Base-by-base conservation (phyloP, 2,113 vertebrate species). In the Corvus cornix region DNA sequence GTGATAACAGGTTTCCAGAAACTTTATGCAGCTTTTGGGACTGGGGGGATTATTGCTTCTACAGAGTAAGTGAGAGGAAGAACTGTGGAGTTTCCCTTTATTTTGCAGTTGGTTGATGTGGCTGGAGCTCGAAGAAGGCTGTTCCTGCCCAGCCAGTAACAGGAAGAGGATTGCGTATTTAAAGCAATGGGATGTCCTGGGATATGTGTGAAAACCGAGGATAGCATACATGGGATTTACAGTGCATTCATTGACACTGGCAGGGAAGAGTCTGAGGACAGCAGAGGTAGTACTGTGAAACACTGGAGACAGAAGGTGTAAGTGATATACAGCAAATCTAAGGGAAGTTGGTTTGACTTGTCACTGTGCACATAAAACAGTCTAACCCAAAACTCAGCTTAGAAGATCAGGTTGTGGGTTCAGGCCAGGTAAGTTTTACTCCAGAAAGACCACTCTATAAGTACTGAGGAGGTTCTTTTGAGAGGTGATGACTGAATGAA, bases 161-260 rank as follows among this genome's bases (percentile, higher is more conserved):
- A 53, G 28, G 62, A 20, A 11, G 4, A 17, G 35, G 15, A 11
- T 26, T 83, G 22, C 23, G 0, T 52, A 8, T 69, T 93, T 77
- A 37, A 73, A 87, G 46, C 13, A n/a, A 11, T 27, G 46, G 21
- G 49, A 68, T 81, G n/a, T 70, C 59, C 16, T 73, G 55, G 33
- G 33, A 19, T 77, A 4, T 9, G 15, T 68, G 41, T 53, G 64
- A 63, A 77, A 89, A 49, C 59, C 2, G 2, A 81, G 63, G 58
- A 21, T 10, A 51, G 43, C 6, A 9, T 28, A 10, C 0, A 0
- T 43, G 27, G 53, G 13, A 63, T 84, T 79, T 46, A 11, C 68
- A 53, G 11, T 39, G 9, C 9, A 6, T 67, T 46, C 13, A 4
- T 4, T 73, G 44, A 7, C 16, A 16, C 16, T 26, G 62, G 20